Percentiles rank a stretch among this genome's conserved stretches.
Conservation (phyloP, 2,888 invertebrate species). For the Terebella lapidaria region DNA sequence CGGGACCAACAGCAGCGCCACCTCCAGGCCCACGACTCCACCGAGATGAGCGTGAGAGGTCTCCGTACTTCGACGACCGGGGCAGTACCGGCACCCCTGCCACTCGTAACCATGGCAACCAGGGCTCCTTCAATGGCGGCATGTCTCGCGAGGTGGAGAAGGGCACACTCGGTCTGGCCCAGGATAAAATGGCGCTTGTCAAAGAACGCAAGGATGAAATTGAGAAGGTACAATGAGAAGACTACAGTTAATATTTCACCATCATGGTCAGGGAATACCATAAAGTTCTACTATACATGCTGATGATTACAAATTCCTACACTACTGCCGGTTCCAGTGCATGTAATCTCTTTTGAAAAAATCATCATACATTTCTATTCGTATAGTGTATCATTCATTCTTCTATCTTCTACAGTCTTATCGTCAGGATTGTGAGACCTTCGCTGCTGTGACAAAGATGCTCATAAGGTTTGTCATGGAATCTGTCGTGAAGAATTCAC, state of each 20-base stretch:
- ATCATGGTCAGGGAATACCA: too few species aligned
- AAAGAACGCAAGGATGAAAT: conserved; percentile 29
- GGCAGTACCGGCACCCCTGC: neutral
- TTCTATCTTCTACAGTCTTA: conserved; percentile 25
- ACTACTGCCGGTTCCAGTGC: too few species aligned
- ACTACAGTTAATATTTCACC: neutral
- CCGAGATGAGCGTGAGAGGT: neutral
- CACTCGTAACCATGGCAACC: neutral
- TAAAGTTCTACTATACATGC: too few species aligned
- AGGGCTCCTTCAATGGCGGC: conserved; percentile 4
- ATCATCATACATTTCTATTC: too few species aligned
- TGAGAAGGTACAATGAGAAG: conserved; percentile 21
- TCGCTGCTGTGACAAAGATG: conserved; percentile 35
- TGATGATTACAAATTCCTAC: conserved; percentile 1
- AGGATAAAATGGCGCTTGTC: conserved; percentile 25
- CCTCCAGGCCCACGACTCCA: too few species aligned
- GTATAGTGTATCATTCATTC: neutral
- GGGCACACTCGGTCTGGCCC: conserved; percentile 21
- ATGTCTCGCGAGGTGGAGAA: conserved; percentile 8
- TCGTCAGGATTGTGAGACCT: conserved; percentile 35
- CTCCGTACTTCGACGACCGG: neutral
- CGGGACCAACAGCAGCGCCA: too few species aligned
- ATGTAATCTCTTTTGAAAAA: too few species aligned
- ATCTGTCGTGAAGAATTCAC: too few species aligned
- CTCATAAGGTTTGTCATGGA: conserved; percentile 29